Base-by-base conservation (phyloP, 2,888 invertebrate species). In the Microctonus brassicae region DNA sequence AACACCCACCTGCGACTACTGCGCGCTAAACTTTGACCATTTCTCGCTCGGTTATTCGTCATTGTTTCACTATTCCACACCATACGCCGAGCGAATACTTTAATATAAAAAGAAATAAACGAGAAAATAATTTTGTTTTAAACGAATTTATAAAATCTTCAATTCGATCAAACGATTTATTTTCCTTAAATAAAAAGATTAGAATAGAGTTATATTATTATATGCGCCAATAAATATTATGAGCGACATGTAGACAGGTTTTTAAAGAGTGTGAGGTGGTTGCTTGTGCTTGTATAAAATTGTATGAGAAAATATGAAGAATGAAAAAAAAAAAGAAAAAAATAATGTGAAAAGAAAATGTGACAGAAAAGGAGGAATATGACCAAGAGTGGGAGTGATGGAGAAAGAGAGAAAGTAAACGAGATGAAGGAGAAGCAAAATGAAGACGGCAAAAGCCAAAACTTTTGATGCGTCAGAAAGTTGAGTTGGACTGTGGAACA, bases 1-100 rank as follows among this genome's bases (percentile, higher is more conserved):
- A 47, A 69, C 73, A 75, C 73, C 75, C 77, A 78, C 75, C 78
- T 77, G 77, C 75, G 77, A 75, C 77, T 72, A 47, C 47, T 47
- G 47, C 68, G 57, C 67, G 24, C 39, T 1, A 73, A 78, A 80
- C 78, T 80, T 78, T 75, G 67, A 65, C 72, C 73, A 76, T 77
- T 75, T 69, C 77, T 75, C 76, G 69, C 75, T 64, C 63, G 22
- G 39, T 67, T 47, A 29, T 66, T 72, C 67, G 66, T 74, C 68
- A 72, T 64, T 67, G n/a, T 67, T 68, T 68, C 26, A 68, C 42
- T 53, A 60, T 65, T 34, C 26, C 20, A 55, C 39, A 39, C 34
- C 36, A 36, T 26, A 36, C 24, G 36, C 7, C 36, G 39, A 17
- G 10, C 5, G 24, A 24, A 53, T 53, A 53, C 22, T 4, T 2